Evolutionary conservation across 2,797 vertebrate species (phyloP).

Genomic region (Oreonectes daqikongensis): DNA sequence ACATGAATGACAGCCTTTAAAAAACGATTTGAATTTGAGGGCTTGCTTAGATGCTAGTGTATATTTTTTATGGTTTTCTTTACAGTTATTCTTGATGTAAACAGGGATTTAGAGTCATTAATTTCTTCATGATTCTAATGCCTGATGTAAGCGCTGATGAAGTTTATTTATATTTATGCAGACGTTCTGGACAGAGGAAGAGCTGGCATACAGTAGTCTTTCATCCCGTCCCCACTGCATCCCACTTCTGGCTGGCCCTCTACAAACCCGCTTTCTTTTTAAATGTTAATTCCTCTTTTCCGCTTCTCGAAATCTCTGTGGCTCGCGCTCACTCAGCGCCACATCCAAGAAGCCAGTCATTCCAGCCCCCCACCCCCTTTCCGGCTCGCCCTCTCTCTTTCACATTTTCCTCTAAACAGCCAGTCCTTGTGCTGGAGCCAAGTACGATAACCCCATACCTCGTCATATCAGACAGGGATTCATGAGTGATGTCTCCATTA

Average conservation of each 20-base stretch:
- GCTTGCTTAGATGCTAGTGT: too few relatives aligned
- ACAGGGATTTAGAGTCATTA: background rate
- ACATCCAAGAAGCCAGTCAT: constrained; percentile 55
- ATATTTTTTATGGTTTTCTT: too few relatives aligned
- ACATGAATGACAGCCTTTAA: too few relatives aligned
- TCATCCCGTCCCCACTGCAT: constrained; percentile 50
- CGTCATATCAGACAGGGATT: background rate
- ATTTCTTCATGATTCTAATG: background rate
- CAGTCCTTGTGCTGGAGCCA: constrained; percentile 59
- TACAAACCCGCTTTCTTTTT: constrained; percentile 60
- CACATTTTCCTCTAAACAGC: constrained; percentile 54
- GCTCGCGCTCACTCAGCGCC: constrained; percentile 36
- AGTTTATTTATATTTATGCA: constrained; percentile 56
- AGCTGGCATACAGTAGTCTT: constrained; percentile 58
- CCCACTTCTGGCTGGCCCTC: constrained; percentile 47
- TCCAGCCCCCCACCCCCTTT: constrained; percentile 36
- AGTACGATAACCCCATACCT: constrained; percentile 49
- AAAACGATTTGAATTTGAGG: too few relatives aligned
- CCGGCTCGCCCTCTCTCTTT: constrained; percentile 20
- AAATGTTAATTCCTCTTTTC: constrained; percentile 65
- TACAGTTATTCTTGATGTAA: too few relatives aligned
- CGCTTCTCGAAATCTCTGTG: constrained; percentile 51
- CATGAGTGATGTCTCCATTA: constrained; percentile 14
- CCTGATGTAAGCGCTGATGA: constrained; percentile 27
- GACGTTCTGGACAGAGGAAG: constrained; percentile 52